Evolutionary conservation across 2,888 invertebrate species (phyloP).

Genomic region (Leuctra nigra): DNA sequence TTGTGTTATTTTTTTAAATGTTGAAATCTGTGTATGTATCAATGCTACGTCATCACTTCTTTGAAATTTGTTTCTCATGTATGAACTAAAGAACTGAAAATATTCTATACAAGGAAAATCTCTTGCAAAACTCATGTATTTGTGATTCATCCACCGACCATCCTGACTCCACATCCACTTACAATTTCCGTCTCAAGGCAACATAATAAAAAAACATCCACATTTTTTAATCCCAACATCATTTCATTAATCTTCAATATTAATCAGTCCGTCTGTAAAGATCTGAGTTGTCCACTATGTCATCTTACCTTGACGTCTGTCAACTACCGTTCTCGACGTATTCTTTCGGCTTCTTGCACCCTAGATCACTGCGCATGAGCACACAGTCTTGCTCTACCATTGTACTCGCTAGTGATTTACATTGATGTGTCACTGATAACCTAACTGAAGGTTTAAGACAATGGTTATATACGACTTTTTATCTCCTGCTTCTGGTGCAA

Average conservation of each 20-base stretch:
- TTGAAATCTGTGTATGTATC: too few species aligned
- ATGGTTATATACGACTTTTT: neutral
- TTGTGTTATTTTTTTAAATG: too few species aligned
- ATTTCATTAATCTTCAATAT: constrained; percentile 12
- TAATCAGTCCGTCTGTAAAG: constrained; percentile 18
- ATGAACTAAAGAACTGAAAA: too few species aligned
- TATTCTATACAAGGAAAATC: too few species aligned
- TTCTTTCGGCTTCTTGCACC: neutral
- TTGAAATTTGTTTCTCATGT: too few species aligned
- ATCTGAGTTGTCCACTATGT: constrained; percentile 21
- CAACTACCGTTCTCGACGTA: constrained; percentile 5
- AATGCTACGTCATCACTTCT: too few species aligned
- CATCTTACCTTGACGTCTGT: constrained; percentile 20
- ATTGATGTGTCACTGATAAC: constrained; percentile 6
- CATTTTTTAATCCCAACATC: constrained; percentile 1
- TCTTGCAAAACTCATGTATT: too few species aligned
- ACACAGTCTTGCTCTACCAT: neutral
- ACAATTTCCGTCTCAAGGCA: neutral
- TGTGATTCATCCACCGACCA: too few species aligned
- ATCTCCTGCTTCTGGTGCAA: neutral
- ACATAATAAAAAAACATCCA: neutral
- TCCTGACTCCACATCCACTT: neutral
- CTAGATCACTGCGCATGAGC: neutral
- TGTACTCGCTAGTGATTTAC: neutral
- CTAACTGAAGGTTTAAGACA: constrained; percentile 5